Evolutionary conservation across 2,113 vertebrate genomes (phyloP), one percentile per base, ranked within the genome.

Genomic region (Leucoraja erinaceus): DNA sequence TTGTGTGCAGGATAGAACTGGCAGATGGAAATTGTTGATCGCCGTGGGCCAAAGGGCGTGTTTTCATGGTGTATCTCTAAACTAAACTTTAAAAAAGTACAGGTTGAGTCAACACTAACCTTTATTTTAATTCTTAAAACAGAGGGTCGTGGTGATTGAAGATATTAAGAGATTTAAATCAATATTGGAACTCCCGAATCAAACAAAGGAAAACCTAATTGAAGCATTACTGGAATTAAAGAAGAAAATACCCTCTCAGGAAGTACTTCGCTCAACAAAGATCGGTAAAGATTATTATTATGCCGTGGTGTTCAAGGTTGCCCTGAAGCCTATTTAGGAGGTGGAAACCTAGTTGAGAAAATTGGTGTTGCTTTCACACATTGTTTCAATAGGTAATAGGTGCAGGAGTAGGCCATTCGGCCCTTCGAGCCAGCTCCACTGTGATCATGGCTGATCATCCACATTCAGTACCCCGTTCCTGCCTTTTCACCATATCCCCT

Each of bases 71-170:
- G 38, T 47, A 47, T 47, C 38, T 47, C 38, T 47, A 47, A 47
- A 47, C 38, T 47, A 3, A 47, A 47, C 38, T 1, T 1, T 1
- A 47, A 47, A 47, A 47, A 47, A 47, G 38, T 47, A 78, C 76
- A 33, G 63, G 0, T 70, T 90, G 66, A 33, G 76, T 79, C 31
- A 16, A 12, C 31, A 79, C 14, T 79, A 91, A 16, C 54, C 3
- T 47, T 70, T 11, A 25, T 33, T 47, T 79, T 31, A 33, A 70
- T 90, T 91, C 38, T 54, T 68, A 25, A 38, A 72, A 91, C 95
- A 99, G 99, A 98, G 99, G 95, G 98, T 99, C 94, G 98, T 99
- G 94, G 98, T 99, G 93, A 95, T 99, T 93, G 98, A 99, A 94
- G 99, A 99, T 94, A 98, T 99, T 94, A 96, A 97, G 95, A 96